Conservation (phyloP, 1,140 invertebrate genomes). For the Diabrotica virgifera region DNA sequence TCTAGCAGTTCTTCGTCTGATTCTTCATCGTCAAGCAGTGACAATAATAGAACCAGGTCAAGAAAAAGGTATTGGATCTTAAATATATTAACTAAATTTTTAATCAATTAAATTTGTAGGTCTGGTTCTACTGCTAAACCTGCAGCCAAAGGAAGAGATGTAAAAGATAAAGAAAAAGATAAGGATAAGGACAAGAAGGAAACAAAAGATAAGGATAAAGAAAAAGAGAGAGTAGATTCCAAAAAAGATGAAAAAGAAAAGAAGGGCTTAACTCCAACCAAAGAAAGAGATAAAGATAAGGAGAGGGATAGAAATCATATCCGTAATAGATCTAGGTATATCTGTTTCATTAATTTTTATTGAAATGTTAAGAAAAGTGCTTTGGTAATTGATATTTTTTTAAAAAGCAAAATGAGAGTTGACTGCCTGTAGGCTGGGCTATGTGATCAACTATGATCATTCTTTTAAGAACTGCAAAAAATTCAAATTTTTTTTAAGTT, state of each 20-base stretch:
- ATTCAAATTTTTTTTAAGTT: too few species aligned
- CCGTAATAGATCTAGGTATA: conserved; percentile 54
- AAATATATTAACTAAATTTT: conserved; percentile 10
- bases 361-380: conserved; percentile 11
- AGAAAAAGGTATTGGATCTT: conserved; percentile 55
- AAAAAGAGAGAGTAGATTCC: conserved; percentile 47
- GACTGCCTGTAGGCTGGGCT: too few species aligned
- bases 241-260: conserved; percentile 55
- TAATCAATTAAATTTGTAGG: conserved; percentile 15
- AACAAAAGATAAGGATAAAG: conserved; percentile 54
- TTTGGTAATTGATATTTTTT: too few species aligned
- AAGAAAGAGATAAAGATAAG: conserved; percentile 38
- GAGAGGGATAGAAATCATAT: conserved; percentile 58
- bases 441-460: too few species aligned
- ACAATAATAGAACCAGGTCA: conserved; percentile 56
- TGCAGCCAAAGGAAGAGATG: conserved; percentile 50
- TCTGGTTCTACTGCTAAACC: conserved; percentile 43
- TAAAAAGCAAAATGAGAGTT: too few species aligned
- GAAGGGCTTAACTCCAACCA: conserved; percentile 43
- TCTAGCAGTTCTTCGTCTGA: conserved; percentile 68
- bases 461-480: too few species aligned
- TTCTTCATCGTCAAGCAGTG: conserved; percentile 56
- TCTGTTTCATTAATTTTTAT: conserved; percentile 4
- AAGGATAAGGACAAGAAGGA: conserved; percentile 56
- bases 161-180: conserved; percentile 53